phyloP scores from a whole-genome alignment of 1,140 invertebrate species.

The Danaus melanippus region DNA sequence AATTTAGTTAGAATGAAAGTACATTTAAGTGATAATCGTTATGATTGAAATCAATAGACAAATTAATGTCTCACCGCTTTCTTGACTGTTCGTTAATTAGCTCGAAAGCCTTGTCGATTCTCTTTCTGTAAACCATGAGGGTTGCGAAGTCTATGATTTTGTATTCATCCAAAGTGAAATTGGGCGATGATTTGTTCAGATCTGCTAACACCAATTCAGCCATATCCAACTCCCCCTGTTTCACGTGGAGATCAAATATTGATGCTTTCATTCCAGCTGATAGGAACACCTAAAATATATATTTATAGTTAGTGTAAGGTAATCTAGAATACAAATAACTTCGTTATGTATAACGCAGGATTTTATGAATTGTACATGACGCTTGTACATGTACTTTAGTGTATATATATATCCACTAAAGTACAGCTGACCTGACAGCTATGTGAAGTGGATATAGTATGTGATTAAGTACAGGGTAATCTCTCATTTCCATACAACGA shows the following conservation, averaged over 20 bases:
- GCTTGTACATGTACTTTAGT: no score
- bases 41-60: no score
- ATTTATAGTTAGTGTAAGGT: not conserved
- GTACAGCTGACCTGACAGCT: no score
- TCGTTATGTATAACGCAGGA: no score
- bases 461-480: not conserved
- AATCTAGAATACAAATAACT: no score
- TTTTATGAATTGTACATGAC: no score
- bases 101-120: conserved; percentile 60
- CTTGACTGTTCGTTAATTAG: conserved; percentile 58
- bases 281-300: conserved; percentile 49
- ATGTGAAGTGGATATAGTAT: no score
- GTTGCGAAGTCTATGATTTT: conserved; percentile 74
- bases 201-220: conserved; percentile 64
- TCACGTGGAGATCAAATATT: conserved; percentile 71
- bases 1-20: no score
- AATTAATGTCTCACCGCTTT: conserved; percentile 51
- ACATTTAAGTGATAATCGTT: no score
- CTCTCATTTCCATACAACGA: no score
- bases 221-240: conserved; percentile 58
- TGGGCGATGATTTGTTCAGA: conserved; percentile 50
- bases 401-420: no score
- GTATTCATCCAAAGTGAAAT: conserved; percentile 71
- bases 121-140: conserved; percentile 65
- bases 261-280: conserved; percentile 72